A percentile compares a stretch with the other conserved stretches of the same genome.
Conservation (phyloP, 2,113 vertebrate species). For the Grantiella picta region DNA sequence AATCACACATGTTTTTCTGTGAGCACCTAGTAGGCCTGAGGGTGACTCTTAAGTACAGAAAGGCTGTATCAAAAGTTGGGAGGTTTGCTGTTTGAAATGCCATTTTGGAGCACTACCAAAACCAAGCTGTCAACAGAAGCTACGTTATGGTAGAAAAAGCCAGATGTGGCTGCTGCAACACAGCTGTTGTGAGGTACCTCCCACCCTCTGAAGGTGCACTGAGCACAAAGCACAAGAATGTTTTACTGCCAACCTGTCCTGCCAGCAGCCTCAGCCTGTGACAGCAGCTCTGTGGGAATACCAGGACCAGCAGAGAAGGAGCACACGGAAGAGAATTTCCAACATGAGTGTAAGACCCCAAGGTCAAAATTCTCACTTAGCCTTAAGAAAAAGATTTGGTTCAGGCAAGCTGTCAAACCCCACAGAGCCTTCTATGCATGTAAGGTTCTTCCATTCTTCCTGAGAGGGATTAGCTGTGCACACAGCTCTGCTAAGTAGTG, state of each 20-base stretch:
- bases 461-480: neutral
- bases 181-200: neutral
- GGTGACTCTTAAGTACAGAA: neutral
- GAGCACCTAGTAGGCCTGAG: neutral
- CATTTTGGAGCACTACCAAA: neutral
- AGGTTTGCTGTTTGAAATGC: neutral
- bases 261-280: neutral
- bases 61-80: neutral
- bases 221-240: rapidly evolving
- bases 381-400: neutral
- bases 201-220: neutral
- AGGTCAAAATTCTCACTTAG: neutral
- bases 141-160: neutral
- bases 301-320: neutral
- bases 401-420: neutral
- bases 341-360: neutral
- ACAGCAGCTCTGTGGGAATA: neutral
- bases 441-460: neutral
- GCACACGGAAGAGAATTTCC: neutral
- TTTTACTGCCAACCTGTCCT: neutral
- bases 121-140: neutral
- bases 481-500: neutral
- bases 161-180: neutral
- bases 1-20: neutral
- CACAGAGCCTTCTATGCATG: neutral